Conservation (phyloP, 1,140 invertebrate genomes). For the Planococcus citri region DNA sequence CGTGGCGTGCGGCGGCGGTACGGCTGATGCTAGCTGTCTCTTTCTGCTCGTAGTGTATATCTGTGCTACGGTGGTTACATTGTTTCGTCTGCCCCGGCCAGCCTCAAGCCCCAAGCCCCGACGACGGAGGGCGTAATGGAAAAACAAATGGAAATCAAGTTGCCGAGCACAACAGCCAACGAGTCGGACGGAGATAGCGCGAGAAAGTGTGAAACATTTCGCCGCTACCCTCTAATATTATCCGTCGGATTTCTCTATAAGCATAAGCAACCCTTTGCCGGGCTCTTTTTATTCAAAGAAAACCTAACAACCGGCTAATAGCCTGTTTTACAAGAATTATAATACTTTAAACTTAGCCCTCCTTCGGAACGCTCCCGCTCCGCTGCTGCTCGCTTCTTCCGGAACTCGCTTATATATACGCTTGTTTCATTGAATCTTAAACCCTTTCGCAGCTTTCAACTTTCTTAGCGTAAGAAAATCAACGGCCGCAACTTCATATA, state of each 20-base stretch:
- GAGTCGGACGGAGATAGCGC: not conserved
- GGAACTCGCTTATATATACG: too few relatives aligned
- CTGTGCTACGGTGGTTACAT: too few relatives aligned
- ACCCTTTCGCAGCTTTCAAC: conserved; percentile 16
- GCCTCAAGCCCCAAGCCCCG: not conserved
- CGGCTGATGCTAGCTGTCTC: not conserved
- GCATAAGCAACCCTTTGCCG: not conserved
- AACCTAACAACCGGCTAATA: conserved; percentile 20
- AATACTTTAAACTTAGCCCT: conserved; percentile 4
- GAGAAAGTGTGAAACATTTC: conserved; percentile 11
- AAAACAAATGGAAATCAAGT: conserved; percentile 19
- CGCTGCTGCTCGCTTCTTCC: too few relatives aligned
- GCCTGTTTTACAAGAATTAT: conserved; percentile 19
- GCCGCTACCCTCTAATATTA: not conserved
- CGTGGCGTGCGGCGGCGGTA: not conserved
- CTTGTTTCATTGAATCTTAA: conserved; percentile 12
- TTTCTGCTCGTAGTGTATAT: too few relatives aligned
- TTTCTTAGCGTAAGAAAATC: conserved; percentile 1
- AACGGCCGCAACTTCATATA: conserved; percentile 20
- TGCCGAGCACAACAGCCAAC: not conserved
- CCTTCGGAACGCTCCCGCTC: not conserved
- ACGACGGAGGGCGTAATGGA: conserved; percentile 4
- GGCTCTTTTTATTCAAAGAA: conserved; percentile 14
- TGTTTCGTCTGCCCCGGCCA: too few relatives aligned
- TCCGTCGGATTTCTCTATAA: not conserved